Evolutionary conservation across 2,797 vertebrate genomes (phyloP).

Genomic region (Gymnocypris eckloni): DNA sequence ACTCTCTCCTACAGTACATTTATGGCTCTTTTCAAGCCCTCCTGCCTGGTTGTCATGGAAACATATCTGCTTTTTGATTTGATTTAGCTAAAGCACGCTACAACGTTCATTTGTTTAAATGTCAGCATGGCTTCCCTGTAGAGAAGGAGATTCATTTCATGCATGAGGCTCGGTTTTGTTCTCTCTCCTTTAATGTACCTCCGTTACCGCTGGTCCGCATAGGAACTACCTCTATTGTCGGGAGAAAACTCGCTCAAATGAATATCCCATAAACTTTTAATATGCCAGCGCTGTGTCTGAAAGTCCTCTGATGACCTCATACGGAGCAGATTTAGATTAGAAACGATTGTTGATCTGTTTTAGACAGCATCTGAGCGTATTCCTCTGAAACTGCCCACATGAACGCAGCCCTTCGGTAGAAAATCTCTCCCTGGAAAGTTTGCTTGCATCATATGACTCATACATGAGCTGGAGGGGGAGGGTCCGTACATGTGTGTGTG

Average conservation of each 20-base stretch:
- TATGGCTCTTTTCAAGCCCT: constrained; percentile 29
- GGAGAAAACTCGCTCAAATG: constrained; percentile 12
- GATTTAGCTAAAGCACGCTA: constrained; percentile 49
- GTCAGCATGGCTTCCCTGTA: constrained; percentile 52
- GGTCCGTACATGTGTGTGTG: constrained; percentile 2
- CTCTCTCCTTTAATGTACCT: constrained; percentile 22
- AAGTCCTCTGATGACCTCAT: constrained; percentile 20
- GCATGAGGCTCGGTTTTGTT: constrained; percentile 17
- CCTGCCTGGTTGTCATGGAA: constrained; percentile 55
- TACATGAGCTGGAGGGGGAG: constrained; percentile 13
- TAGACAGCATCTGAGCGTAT: not conserved
- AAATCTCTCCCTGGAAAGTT: constrained; percentile 44
- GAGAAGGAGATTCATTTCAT: constrained; percentile 40
- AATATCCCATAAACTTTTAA: constrained; percentile 19
- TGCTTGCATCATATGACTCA: constrained; percentile 51
- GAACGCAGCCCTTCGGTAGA: not conserved
- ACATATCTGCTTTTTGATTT: constrained; percentile 56
- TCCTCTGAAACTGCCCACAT: not conserved
- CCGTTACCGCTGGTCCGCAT: not conserved
- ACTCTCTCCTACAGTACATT: constrained; percentile 27
- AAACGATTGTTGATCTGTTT: not conserved
- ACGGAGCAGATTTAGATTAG: not conserved
- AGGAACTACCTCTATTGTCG: constrained; percentile 1
- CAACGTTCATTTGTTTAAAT: constrained; percentile 55
- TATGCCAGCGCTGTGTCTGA: not conserved